Percentiles rank a stretch among this genome's conserved stretches.
These are phyloP conservation scores for Tichodroma muraria DNA, from an alignment of 2,113 vertebrate genomes.

Conservation along the genomic window DNA sequence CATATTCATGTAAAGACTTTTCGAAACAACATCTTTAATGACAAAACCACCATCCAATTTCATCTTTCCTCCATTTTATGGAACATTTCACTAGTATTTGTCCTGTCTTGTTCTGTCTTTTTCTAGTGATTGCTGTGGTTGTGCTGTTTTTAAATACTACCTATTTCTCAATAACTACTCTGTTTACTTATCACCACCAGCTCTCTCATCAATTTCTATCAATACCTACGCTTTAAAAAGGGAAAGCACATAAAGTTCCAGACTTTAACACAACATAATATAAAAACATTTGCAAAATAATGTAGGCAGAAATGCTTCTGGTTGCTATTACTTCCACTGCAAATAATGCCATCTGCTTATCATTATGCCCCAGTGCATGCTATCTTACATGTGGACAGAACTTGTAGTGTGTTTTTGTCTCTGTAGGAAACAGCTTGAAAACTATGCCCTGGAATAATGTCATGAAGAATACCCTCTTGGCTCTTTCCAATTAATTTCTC, in stretches of 20 bases:
- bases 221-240: not conserved
- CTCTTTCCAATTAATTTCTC: constrained; percentile 34
- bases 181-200: not conserved
- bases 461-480: constrained; percentile 19
- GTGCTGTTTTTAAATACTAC: not conserved
- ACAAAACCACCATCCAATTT: not conserved
- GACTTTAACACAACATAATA: not conserved
- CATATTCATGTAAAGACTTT: not conserved
- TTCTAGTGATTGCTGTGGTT: not conserved
- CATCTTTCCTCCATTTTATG: not conserved
- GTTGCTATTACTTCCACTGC: constrained; percentile 51
- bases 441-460: not conserved
- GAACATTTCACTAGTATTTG: not conserved
- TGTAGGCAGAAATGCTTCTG: constrained; percentile 15
- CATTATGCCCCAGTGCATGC: constrained; percentile 29
- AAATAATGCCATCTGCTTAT: constrained; percentile 62
- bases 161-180: not conserved
- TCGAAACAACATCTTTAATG: constrained; percentile 1
- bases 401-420: constrained; percentile 2
- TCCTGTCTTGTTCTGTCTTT: not conserved
- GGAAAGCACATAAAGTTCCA: not conserved
- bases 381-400: constrained; percentile 27
- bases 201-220: not conserved
- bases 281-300: constrained; percentile 19
- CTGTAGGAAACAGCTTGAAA: constrained; percentile 44